Percentiles rank a stretch among this genome's conserved stretches.
Conservation (phyloP, 1,140 invertebrate genomes). For the Trichonephila clavata region DNA sequence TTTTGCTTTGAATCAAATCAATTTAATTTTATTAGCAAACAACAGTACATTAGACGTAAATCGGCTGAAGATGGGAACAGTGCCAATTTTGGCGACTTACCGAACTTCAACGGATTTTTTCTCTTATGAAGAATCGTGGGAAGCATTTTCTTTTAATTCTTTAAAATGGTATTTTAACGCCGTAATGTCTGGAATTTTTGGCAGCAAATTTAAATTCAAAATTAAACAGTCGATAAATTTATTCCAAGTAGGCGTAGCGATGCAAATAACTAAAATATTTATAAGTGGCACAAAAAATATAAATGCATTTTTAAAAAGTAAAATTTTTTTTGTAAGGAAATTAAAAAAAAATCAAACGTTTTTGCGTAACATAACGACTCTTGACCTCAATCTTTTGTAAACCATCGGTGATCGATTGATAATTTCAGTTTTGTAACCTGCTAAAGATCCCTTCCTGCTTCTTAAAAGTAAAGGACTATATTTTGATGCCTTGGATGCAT, state of each 20-base stretch:
- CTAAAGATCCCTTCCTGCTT: neutral
- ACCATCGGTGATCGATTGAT: neutral
- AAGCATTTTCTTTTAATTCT: neutral
- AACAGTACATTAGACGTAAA: no score
- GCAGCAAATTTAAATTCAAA: no score
- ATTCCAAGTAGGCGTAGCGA: neutral
- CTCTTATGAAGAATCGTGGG: no score
- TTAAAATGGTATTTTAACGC: no score
- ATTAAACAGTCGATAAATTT: no score
- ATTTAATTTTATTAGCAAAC: no score
- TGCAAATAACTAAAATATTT: neutral
- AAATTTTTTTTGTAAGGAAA: neutral
- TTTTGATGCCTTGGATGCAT: neutral
- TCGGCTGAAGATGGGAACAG: no score
- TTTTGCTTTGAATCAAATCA: no score
- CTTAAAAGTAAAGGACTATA: neutral
- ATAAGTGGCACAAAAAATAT: neutral
- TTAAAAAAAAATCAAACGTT: neutral
- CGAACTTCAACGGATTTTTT: no score
- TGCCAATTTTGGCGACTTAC: no score
- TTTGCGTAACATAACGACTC: neutral
- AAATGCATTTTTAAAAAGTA: neutral
- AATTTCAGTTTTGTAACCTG: no score
- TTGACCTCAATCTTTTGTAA: conserved; percentile 8
- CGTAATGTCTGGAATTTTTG: no score